These are phyloP conservation scores for Chalcosyrphus nemorum DNA, from an alignment of 2,888 invertebrate species.

Conservation along the genomic window DNA sequence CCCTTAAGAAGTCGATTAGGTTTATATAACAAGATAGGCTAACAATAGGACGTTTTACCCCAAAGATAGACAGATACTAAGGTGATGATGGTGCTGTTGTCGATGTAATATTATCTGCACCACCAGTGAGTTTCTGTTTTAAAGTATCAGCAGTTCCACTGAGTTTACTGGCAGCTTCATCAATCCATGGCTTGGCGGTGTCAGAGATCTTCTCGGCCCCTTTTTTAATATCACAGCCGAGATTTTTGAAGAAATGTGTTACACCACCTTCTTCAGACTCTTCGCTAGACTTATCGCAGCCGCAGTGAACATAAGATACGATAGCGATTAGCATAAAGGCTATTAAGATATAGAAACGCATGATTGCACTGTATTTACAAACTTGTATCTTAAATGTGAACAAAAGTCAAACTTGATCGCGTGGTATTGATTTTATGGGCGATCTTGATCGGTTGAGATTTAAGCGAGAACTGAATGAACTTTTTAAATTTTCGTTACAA, in stretches of 20 bases:
- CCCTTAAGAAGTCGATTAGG: too few species aligned
- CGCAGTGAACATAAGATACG: constrained; percentile 42
- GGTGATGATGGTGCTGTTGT: background rate
- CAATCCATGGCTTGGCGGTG: constrained; percentile 77
- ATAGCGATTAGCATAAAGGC: constrained; percentile 5
- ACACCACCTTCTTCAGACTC: constrained; percentile 76
- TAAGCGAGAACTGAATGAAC: constrained; percentile 45
- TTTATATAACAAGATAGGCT: too few species aligned
- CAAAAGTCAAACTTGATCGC: background rate
- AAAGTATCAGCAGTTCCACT: constrained; percentile 76
- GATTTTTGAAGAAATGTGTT: constrained; percentile 77
- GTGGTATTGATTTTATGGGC: background rate
- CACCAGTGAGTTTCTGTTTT: constrained; percentile 78
- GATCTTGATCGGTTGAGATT: constrained; percentile 47
- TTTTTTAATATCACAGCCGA: constrained; percentile 78
- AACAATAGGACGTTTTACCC: too few species aligned
- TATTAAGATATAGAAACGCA: constrained; percentile 40
- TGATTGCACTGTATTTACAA: constrained; percentile 20
- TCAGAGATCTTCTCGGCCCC: constrained; percentile 77
- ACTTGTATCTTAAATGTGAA: background rate
- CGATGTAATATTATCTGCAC: constrained; percentile 11
- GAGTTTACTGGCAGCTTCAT: constrained; percentile 78
- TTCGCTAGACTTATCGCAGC: constrained; percentile 55
- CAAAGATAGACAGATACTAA: too few species aligned
- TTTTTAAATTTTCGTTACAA: background rate